Base-by-base conservation (phyloP, 35 echinoderm and acorn worm species). In the Nesometra sesokonis region DNA sequence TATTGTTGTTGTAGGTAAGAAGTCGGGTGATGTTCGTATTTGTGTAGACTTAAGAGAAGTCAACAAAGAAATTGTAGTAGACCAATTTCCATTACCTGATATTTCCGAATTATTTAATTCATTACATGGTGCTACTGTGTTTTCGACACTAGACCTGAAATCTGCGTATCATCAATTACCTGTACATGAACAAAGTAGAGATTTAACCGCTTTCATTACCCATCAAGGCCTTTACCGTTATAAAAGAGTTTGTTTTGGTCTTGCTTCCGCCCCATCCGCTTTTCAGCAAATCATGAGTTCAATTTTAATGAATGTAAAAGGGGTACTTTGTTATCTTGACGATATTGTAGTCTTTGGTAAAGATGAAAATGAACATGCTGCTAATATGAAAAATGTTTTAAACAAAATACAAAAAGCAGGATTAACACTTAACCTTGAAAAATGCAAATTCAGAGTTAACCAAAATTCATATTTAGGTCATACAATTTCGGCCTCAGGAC, bases 41-140 rank as follows among this genome's bases (percentile, higher is more conserved):
- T 95, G 89, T 32, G 87, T 89, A 34, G 93, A 95, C 47, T 84
- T 95, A 11, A 36, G 87, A 13, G 40, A 92, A 80, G 85, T 95
- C 17, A 91, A 95, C 77, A 86, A 91, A 36, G 79, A 30, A 0
- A 78, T 95, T 43, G 80, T 91, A 9, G 37, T 86, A 17, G 90
- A 92, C 80, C 91, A 85, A 57, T 88, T 82, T 77, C 93, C 84
- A 43, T 30, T 95, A 30, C 93, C 90, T 5, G 36, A 86, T 80
- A 95, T 89, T 78, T 86, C 85, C 1, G 90, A 95, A 47, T 77
- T 95, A 34, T 90, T 92, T 7, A 32, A 89, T 29, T 89, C 90
- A 80, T 77, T 88, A 29, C 85, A 85, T 29, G 81, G 85, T 37
- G 35, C 93, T 32, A 87, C 29, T 33, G 37, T 76, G 32, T 96